Evolutionary conservation across 2,113 vertebrate species (phyloP).

Genomic region (Acrocephalus arundinaceus): DNA sequence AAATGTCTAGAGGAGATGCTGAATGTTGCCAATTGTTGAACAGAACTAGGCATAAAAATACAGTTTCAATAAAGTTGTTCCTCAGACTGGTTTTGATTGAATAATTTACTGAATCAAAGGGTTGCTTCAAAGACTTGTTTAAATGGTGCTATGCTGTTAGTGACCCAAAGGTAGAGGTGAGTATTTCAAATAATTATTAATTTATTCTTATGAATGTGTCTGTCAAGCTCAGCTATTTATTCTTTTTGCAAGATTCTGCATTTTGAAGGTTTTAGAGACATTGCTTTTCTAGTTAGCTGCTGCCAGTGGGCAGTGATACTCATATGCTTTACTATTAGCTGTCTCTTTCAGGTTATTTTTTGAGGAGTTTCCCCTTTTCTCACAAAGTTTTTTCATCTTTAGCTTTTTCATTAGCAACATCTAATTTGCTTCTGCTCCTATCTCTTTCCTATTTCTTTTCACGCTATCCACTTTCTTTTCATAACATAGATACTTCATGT

Average conservation of each 20-base stretch:
- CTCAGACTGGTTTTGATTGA: conserved; percentile 31
- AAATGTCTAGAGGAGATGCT: background rate
- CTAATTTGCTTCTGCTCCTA: background rate
- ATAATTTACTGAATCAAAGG: conserved; percentile 28
- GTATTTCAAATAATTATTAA: background rate
- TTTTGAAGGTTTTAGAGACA: background rate
- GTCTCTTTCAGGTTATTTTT: background rate
- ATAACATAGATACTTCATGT: background rate
- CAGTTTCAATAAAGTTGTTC: conserved; percentile 39
- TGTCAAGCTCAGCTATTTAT: background rate
- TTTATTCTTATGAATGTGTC: background rate
- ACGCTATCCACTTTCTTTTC: background rate
- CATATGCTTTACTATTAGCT: background rate
- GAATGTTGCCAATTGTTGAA: background rate
- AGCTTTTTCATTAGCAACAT: background rate
- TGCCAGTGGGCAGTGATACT: background rate
- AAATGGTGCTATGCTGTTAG: background rate
- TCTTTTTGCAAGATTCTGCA: background rate
- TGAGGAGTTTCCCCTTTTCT: background rate
- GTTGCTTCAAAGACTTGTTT: background rate
- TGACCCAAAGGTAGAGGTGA: background rate
- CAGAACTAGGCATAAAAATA: background rate
- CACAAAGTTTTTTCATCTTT: background rate
- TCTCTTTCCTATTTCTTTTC: background rate
- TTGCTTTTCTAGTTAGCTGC: background rate